Conservation (phyloP, 2,888 invertebrate species). For the Synergus laeviventris region DNA sequence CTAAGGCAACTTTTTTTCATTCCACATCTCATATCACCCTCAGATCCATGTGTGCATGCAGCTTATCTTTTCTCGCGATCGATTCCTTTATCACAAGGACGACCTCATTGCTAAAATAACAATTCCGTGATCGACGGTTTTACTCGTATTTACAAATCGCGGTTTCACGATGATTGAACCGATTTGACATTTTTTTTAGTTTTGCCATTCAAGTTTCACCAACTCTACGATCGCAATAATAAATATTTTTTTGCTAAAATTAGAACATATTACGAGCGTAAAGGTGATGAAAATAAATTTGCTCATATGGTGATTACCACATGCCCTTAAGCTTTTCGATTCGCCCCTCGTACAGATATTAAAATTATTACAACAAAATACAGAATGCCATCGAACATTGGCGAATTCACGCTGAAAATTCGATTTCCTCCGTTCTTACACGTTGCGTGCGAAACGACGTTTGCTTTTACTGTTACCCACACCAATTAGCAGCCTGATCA, state of each 20-base stretch:
- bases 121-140: slow-evolving; percentile 23
- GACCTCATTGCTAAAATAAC: slow-evolving; percentile 20
- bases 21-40: slow-evolving; percentile 25
- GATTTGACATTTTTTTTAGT: slow-evolving; percentile 14
- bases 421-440: slow-evolving; percentile 20
- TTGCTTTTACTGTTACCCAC: slow-evolving; percentile 35
- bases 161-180: slow-evolving; percentile 8
- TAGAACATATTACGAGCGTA: too few species aligned
- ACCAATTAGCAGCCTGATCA: slow-evolving; percentile 38
- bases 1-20: slow-evolving; percentile 67
- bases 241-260: too few species aligned
- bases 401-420: slow-evolving; percentile 25
- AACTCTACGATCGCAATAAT: too few species aligned
- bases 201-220: neutral
- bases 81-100: slow-evolving; percentile 31
- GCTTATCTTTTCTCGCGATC: slow-evolving; percentile 24
- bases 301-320: too few species aligned
- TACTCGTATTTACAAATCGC: slow-evolving; percentile 38
- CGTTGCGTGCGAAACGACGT: slow-evolving; percentile 13
- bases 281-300: too few species aligned
- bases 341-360: slow-evolving; percentile 5
- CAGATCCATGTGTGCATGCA: slow-evolving; percentile 20
- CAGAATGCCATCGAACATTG: slow-evolving; percentile 33
- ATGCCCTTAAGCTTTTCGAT: neutral
- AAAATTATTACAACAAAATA: slow-evolving; percentile 27